Percentiles rank a stretch among this genome's conserved stretches.
Evolutionary conservation across 2,113 vertebrate species (phyloP).

Genomic region (Toxotes chatareus): DNA sequence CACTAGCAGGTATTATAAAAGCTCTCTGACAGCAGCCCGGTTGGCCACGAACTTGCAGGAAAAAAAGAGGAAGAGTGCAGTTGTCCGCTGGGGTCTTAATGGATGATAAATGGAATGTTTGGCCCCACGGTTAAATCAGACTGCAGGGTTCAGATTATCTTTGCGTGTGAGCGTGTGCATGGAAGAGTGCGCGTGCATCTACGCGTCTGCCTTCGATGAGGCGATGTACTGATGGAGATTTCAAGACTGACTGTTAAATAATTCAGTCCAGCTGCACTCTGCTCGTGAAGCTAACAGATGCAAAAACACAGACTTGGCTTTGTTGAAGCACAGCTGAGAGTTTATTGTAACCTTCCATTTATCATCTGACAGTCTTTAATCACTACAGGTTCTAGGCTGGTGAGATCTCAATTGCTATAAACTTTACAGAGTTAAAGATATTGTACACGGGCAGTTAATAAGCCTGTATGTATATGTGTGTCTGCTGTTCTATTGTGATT

Average conservation of each 20-base stretch:
- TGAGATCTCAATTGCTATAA: conserved; percentile 7
- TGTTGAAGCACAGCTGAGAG: conserved; percentile 37
- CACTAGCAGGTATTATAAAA: conserved; percentile 46
- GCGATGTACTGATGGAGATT: conserved; percentile 67
- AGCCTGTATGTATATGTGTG: conserved; percentile 2
- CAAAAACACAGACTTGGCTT: conserved; percentile 43
- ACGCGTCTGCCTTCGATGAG: conserved; percentile 37
- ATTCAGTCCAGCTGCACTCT: conserved; percentile 74
- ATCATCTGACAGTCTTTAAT: conserved; percentile 59
- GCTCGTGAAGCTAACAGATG: conserved; percentile 48
- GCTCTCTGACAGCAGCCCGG: conserved; percentile 33
- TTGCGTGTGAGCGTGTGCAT: conserved; percentile 17
- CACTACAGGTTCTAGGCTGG: conserved; percentile 28
- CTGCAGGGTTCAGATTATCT: conserved; percentile 50
- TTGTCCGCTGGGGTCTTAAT: conserved; percentile 61
- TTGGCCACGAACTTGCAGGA: conserved; percentile 33
- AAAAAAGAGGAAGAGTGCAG: conserved; percentile 26
- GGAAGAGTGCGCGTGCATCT: conserved; percentile 13
- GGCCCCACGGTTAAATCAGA: conserved; percentile 45
- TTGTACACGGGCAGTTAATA: not conserved
- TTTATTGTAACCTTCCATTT: conserved; percentile 59
- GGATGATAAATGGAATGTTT: conserved; percentile 72
- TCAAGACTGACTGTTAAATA: conserved; percentile 74
- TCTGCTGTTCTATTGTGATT: not conserved
- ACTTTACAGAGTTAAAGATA: conserved; percentile 25